phyloP scores from a whole-genome alignment of 1,140 invertebrate genomes.

The Drosophila nikananu region DNA sequence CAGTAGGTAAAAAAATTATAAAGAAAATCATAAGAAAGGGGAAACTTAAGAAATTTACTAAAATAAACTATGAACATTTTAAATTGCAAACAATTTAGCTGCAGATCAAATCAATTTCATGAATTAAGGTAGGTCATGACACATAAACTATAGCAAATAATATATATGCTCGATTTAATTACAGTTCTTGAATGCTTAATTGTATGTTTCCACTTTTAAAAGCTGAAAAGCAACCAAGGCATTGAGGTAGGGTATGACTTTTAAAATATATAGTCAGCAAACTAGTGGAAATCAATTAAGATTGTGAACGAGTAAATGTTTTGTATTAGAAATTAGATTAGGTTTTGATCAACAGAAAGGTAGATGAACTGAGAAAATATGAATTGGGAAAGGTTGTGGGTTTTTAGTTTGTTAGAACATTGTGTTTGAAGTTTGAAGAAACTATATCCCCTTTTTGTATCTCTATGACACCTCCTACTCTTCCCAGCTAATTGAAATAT shows the following conservation, averaged over 20 bases:
- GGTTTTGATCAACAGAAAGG: neutral
- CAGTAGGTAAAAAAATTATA: neutral
- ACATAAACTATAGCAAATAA: conserved; percentile 1
- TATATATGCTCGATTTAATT: conserved; percentile 3
- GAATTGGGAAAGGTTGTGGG: neutral
- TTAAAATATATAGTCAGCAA: conserved; percentile 1
- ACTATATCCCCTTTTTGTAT: neutral
- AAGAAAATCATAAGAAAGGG: neutral
- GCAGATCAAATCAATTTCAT: neutral
- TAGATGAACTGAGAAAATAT: neutral
- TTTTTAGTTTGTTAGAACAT: neutral
- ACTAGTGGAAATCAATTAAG: conserved; percentile 1
- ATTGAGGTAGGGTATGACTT: conserved; percentile 18
- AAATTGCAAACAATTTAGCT: neutral
- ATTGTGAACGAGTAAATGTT: neutral
- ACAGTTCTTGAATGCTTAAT: conserved; percentile 5
- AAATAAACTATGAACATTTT: neutral
- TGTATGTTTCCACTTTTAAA: neutral
- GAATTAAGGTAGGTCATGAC: conserved; percentile 13
- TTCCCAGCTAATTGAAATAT: conserved; percentile 19
- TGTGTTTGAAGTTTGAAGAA: neutral
- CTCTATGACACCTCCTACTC: neutral
- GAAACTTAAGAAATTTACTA: neutral
- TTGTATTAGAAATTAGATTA: neutral
- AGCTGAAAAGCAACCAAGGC: neutral